A percentile compares a stretch with the other conserved stretches of the same genome.
Conservation (phyloP, 2,888 invertebrate species). For the Actias luna region DNA sequence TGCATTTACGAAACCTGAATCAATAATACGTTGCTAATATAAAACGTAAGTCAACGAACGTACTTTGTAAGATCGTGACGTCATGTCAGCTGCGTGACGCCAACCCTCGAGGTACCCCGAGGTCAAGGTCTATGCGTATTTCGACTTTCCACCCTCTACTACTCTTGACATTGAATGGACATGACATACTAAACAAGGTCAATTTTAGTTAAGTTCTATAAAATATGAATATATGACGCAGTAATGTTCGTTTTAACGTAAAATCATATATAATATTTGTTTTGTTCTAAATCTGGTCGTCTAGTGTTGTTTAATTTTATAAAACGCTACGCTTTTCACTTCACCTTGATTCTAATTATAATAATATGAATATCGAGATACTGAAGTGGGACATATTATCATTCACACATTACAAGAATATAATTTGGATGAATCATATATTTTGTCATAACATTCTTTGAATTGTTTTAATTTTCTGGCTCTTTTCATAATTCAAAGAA, state of each 20-base stretch:
- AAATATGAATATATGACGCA: not conserved
- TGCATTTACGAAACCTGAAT: not conserved
- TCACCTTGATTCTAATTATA: conserved; percentile 2
- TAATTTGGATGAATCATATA: conserved; percentile 4
- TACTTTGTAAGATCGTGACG: conserved; percentile 49
- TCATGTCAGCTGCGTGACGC: conserved; percentile 66
- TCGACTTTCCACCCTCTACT: conserved; percentile 51
- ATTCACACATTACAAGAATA: not conserved
- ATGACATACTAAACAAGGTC: conserved; percentile 21
- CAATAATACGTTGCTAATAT: not conserved
- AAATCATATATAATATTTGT: conserved; percentile 14
- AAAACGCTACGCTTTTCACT: not conserved
- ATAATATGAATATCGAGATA: not conserved
- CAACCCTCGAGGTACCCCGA: conserved; percentile 51
- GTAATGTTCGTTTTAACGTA: not conserved
- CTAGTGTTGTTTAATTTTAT: conserved; percentile 27
- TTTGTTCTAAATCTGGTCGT: not conserved
- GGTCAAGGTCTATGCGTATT: conserved; percentile 54
- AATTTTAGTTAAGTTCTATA: not conserved
- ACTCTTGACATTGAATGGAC: conserved; percentile 62
- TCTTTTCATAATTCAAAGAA: not conserved
- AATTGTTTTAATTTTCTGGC: not conserved
- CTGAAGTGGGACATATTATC: not conserved
- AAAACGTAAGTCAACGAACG: not conserved
- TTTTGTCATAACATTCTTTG: conserved; percentile 1